Evolutionary conservation across 2,888 invertebrate species (phyloP).

Genomic region (Stratiomys singularior): DNA sequence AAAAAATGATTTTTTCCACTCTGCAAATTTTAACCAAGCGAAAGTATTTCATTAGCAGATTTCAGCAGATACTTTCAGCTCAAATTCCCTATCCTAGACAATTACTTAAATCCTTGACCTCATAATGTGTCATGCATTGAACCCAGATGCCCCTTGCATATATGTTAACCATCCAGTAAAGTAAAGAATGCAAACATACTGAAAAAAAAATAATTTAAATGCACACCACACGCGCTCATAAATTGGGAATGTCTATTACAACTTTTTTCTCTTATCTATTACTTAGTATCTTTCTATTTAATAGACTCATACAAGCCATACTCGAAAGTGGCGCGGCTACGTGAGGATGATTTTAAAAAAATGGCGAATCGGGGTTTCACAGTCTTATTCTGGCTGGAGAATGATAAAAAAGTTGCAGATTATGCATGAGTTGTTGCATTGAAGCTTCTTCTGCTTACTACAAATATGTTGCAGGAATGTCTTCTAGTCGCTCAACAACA

Average conservation of each 20-base stretch:
- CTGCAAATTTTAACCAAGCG: too few species aligned
- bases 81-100: too few species aligned
- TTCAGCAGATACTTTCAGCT: too few species aligned
- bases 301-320: too few species aligned
- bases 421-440: too few species aligned
- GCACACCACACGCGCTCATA: constrained; percentile 3
- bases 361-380: background rate
- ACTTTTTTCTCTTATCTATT: constrained; percentile 12
- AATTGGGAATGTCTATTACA: constrained; percentile 30
- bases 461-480: too few species aligned
- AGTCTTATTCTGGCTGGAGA: background rate
- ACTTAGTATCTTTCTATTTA: constrained; percentile 12
- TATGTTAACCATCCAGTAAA: background rate
- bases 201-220: constrained; percentile 10
- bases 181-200: background rate
- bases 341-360: background rate
- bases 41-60: too few species aligned
- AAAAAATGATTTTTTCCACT: too few species aligned
- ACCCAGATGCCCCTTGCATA: background rate
- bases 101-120: too few species aligned
- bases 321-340: too few species aligned
- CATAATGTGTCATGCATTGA: background rate
- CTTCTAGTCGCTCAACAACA: too few species aligned
- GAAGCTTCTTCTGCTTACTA: too few species aligned
- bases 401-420: background rate